Conservation (phyloP, 2,888 invertebrate species). For the Philereme vetulata region DNA sequence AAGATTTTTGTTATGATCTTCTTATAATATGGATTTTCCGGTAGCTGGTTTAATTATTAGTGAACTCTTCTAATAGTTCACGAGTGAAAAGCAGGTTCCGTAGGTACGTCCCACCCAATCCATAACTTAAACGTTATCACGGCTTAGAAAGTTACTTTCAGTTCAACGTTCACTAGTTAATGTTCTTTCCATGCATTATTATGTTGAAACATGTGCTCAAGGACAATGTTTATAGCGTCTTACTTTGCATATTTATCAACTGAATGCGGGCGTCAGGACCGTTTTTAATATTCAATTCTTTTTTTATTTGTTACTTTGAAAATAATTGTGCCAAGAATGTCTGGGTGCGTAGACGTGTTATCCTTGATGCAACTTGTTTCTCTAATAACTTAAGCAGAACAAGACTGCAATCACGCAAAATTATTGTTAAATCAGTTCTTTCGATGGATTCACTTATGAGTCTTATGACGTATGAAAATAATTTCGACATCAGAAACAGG, state of each 20-base stretch:
- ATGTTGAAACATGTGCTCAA: conserved; percentile 20
- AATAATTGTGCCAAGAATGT: conserved; percentile 1
- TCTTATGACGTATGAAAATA: not conserved
- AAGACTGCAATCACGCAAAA: conserved; percentile 1
- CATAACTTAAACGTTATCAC: conserved; percentile 32
- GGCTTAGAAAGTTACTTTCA: conserved; percentile 64
- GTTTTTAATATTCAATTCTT: conserved; percentile 1
- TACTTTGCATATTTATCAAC: conserved; percentile 32
- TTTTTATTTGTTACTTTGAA: not conserved
- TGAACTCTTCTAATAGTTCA: conserved; percentile 25
- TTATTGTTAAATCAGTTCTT: conserved; percentile 2
- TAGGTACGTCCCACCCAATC: conserved; percentile 22
- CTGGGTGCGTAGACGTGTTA: not conserved
- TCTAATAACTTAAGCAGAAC: not conserved
- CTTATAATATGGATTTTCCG: not conserved
- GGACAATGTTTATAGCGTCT: conserved; percentile 20
- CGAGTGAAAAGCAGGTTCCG: conserved; percentile 37
- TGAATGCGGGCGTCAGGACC: conserved; percentile 24
- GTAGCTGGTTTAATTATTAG: conserved; percentile 3
- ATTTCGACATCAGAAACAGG: not conserved
- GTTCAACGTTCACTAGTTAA: conserved; percentile 63
- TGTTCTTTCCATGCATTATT: conserved; percentile 48
- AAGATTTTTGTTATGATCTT: conserved; percentile 2
- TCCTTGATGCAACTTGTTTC: not conserved
- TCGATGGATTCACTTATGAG: conserved; percentile 3